Evolutionary conservation across 1,140 invertebrate species (phyloP), one percentile per base, ranked within the genome.

Genomic region (Adelges cooleyi): DNA sequence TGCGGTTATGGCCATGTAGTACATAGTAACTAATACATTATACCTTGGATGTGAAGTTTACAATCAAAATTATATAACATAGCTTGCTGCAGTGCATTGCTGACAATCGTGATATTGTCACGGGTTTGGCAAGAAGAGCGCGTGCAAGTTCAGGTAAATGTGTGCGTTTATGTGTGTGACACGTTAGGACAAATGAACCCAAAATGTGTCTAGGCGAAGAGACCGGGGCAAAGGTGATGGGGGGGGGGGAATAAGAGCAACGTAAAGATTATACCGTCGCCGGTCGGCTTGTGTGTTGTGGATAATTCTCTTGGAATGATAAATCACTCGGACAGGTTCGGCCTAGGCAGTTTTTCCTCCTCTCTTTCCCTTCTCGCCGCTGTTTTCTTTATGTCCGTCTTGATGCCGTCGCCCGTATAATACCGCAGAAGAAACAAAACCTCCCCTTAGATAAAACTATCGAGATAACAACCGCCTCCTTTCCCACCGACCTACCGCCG

Each of bases 291-390:
- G 25, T 48, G 25, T 48, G 42, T 48, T n/a, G 56, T 33, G 44
- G 56, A 62, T 62, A 62, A 62, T 62, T 62, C 56, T 62, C 25
- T 42, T n/a, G 10, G 13, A 33, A 46, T 46, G 56, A 62, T 62
- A 62, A 62, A 62, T 62, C 56, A 62, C 56, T 62, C 11, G 56
- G 56, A 62, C 56, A 62, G 38, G 56, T 48, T 33, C 5, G 5
- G 29, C 29, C 29, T 5, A 33, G 11, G 5, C 5, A 33, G 11
- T 33, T 6, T 33, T 11, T 5, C 29, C 11, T 6, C 11, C 5
- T 5, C 11, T 11, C 5, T 33, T 33, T 33, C 11, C 29, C 29
- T 33, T 5, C 29, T 6, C 29, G 29, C 11, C 29, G n/a, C n/a
- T n/a, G n/a, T n/a, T n/a, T n/a, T n/a, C n/a, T n/a, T n/a, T n/a